phyloP scores from a whole-genome alignment of 1,140 invertebrate species.

The Anastrepha ludens region DNA sequence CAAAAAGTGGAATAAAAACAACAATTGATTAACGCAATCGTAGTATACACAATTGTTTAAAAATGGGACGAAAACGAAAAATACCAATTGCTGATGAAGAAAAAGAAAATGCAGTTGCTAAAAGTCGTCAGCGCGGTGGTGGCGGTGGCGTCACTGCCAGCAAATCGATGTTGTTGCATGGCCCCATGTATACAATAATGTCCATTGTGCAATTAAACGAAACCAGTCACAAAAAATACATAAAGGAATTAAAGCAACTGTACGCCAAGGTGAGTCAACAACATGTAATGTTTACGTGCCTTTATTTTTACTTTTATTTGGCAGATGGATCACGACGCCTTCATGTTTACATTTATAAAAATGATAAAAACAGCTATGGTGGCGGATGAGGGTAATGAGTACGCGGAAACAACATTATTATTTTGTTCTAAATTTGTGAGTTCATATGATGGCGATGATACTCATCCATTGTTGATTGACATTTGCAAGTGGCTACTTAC shows the following conservation, averaged over 20 bases:
- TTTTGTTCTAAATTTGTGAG: slow-evolving; percentile 81
- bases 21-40: neutral
- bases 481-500: slow-evolving; percentile 76
- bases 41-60: neutral
- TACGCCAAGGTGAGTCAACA: slow-evolving; percentile 75
- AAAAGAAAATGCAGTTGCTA: slow-evolving; percentile 58
- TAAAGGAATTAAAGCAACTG: slow-evolving; percentile 78
- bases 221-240: slow-evolving; percentile 78
- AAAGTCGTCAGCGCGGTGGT: slow-evolving; percentile 34
- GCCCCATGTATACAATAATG: slow-evolving; percentile 75
- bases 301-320: slow-evolving; percentile 56
- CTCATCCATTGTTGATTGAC: slow-evolving; percentile 77
- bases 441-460: slow-evolving; percentile 75
- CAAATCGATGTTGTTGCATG: slow-evolving; percentile 59
- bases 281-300: neutral
- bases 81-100: slow-evolving; percentile 55
- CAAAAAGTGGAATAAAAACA: neutral
- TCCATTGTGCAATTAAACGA: slow-evolving; percentile 78
- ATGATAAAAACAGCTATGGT: slow-evolving; percentile 77
- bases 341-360: slow-evolving; percentile 76
- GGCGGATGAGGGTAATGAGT: slow-evolving; percentile 79
- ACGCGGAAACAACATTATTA: slow-evolving; percentile 79
- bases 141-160: neutral
- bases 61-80: slow-evolving; percentile 59
- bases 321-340: slow-evolving; percentile 75